Percentiles rank a stretch among this genome's conserved stretches.
These are phyloP conservation scores for Thymelicus sylvestris DNA, from an alignment of 2,888 invertebrate species.

Conservation along the genomic window DNA sequence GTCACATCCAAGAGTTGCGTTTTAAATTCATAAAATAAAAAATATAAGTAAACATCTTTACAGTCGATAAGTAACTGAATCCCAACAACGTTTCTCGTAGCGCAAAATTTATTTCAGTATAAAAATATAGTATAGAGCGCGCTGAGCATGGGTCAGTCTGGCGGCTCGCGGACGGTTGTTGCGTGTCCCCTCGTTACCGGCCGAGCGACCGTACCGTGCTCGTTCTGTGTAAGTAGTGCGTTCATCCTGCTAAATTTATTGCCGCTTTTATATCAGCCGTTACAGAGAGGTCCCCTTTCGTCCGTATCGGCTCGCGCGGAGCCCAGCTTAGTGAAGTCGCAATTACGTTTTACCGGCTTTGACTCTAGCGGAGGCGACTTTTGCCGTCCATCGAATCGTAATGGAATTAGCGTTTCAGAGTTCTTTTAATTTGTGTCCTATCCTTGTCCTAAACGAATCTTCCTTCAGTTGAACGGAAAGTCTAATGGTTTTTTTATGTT, in stretches of 20 bases:
- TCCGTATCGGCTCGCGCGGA: constrained; percentile 80
- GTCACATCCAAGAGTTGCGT: no score
- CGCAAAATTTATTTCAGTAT: constrained; percentile 32
- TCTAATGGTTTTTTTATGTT: constrained; percentile 33
- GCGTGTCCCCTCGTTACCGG: constrained; percentile 73
- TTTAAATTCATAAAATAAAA: background rate
- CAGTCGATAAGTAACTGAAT: constrained; percentile 23
- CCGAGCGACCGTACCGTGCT: constrained; percentile 62
- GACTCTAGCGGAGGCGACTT: constrained; percentile 79
- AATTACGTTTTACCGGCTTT: constrained; percentile 84
- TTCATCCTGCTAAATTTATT: constrained; percentile 85
- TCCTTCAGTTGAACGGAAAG: constrained; percentile 40
- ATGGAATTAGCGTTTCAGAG: constrained; percentile 81
- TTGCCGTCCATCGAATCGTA: constrained; percentile 84
- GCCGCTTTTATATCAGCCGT: constrained; percentile 84
- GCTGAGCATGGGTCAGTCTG: constrained; percentile 47
- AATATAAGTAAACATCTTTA: constrained; percentile 3
- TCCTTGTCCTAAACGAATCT: constrained; percentile 74
- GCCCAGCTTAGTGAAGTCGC: constrained; percentile 83
- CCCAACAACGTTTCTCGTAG: constrained; percentile 6
- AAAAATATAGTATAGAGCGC: constrained; percentile 42
- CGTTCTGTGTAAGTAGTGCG: constrained; percentile 82
- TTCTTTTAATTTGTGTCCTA: constrained; percentile 81
- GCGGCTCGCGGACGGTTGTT: constrained; percentile 59
- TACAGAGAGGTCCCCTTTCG: constrained; percentile 81